Evolutionary conservation across 2,888 invertebrate genomes (phyloP).

Genomic region (Tachystola acroxantha): DNA sequence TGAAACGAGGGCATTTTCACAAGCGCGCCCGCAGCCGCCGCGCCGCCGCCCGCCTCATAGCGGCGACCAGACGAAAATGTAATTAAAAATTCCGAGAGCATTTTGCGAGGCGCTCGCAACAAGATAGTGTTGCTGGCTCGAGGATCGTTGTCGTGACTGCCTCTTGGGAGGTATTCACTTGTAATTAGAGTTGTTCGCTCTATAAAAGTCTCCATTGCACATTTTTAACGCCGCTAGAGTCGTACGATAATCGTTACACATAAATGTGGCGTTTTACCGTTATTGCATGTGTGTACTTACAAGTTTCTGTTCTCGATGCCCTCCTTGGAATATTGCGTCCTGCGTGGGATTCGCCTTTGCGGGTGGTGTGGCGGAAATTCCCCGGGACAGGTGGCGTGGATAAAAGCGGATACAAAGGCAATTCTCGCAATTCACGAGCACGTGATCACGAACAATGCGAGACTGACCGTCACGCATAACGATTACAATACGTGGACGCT

Average conservation of each 20-base stretch:
- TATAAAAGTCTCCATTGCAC: constrained; percentile 57
- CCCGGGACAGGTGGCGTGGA: constrained; percentile 90
- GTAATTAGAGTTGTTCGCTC: constrained; percentile 68
- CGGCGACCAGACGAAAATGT: constrained; percentile 75
- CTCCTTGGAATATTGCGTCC: constrained; percentile 9
- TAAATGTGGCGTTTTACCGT: constrained; percentile 31
- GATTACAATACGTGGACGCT: constrained; percentile 96
- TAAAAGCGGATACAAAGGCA: constrained; percentile 95
- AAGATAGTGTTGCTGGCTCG: constrained; percentile 71
- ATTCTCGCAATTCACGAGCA: constrained; percentile 95
- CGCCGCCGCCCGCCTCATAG: constrained; percentile 63
- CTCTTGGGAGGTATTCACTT: constrained; percentile 70
- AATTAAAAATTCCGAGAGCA: constrained; percentile 78
- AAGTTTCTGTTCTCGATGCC: constrained; percentile 23
- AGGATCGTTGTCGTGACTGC: constrained; percentile 69
- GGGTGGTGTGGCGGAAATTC: constrained; percentile 14
- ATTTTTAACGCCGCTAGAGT: constrained; percentile 38
- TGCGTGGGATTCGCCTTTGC: constrained; percentile 10
- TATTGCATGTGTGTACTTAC: constrained; percentile 14
- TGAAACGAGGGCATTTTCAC: constrained; percentile 65
- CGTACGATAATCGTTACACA: constrained; percentile 26
- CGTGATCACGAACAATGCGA: constrained; percentile 94
- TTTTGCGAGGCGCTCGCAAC: constrained; percentile 71
- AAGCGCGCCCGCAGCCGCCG: constrained; percentile 19
- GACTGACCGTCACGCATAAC: constrained; percentile 93